Percentiles rank a stretch among this genome's conserved stretches.
Conservation (phyloP, 2,888 invertebrate genomes). For the Orchesella flavescens region DNA sequence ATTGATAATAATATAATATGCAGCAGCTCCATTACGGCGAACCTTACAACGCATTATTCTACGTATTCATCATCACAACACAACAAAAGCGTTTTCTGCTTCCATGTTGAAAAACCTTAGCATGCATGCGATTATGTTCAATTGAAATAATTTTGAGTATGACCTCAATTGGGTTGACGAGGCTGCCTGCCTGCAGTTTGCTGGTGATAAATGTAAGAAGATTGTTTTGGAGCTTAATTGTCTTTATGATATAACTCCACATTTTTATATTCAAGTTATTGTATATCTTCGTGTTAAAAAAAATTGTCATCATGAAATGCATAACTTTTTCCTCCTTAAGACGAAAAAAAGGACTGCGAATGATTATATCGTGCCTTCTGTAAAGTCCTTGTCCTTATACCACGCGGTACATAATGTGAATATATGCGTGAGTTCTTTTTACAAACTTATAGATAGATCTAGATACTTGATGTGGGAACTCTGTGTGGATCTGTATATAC, state of each 20-base stretch:
- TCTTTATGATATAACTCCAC: not conserved
- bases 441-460: no score
- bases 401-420: conserved; percentile 8
- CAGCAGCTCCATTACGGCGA: no score
- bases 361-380: conserved; percentile 14
- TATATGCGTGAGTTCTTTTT: not conserved
- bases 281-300: not conserved
- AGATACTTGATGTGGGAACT: not conserved
- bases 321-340: not conserved
- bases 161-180: conserved; percentile 53
- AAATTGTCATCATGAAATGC: conserved; percentile 30
- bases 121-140: conserved; percentile 11
- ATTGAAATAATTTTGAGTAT: conserved; percentile 36
- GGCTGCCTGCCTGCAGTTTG: conserved; percentile 19
- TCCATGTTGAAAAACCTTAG: conserved; percentile 13
- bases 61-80: not conserved
- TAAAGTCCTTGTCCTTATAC: conserved; percentile 47
- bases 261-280: conserved; percentile 5
- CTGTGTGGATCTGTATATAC: not conserved
- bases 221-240: not conserved
- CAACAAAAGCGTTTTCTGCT: not conserved
- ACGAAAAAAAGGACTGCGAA: not conserved
- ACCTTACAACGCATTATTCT: no score
- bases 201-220: conserved; percentile 12
- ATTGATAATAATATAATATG: no score